A percentile compares a stretch with the other conserved stretches of the same genome.
These are phyloP conservation scores for Drosophila teissieri DNA, from an alignment of 1,140 invertebrate genomes.

Conservation along the genomic window DNA sequence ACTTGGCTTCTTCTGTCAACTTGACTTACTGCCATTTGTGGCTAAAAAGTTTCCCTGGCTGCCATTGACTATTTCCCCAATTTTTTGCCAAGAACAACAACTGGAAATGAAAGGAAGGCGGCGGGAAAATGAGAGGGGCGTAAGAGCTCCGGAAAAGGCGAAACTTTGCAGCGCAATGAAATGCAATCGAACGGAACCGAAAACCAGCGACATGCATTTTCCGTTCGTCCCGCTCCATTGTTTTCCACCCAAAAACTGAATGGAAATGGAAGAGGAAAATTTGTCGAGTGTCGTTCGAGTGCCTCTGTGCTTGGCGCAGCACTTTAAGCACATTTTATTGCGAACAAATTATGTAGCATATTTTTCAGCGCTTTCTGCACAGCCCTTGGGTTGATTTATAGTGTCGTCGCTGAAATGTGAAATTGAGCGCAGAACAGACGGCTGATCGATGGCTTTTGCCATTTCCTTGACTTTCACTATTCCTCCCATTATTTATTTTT, in stretches of 20 bases:
- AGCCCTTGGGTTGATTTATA: slow-evolving; percentile 56
- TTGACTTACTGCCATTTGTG: slow-evolving; percentile 64
- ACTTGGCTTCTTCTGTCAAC: slow-evolving; percentile 50
- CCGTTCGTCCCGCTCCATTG: neutral
- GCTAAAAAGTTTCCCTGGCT: slow-evolving; percentile 60
- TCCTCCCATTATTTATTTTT: neutral
- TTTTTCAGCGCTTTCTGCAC: slow-evolving; percentile 45
- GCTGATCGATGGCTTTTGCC: slow-evolving; percentile 52
- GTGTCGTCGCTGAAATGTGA: slow-evolving; percentile 57
- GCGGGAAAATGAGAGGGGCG: slow-evolving; percentile 2
- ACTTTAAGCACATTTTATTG: slow-evolving; percentile 75
- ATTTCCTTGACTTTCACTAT: neutral
- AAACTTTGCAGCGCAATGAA: slow-evolving; percentile 59
- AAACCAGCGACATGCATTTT: slow-evolving; percentile 34
- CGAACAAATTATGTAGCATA: slow-evolving; percentile 79
- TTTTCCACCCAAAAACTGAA: slow-evolving; percentile 21
- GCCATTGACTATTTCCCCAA: slow-evolving; percentile 49
- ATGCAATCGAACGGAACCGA: slow-evolving; percentile 74
- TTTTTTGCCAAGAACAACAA: slow-evolving; percentile 41
- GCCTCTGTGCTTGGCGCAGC: slow-evolving; percentile 61
- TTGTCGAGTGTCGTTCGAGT: slow-evolving; percentile 38
- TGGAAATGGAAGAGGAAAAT: neutral
- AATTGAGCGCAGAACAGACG: slow-evolving; percentile 60
- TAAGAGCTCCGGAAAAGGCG: slow-evolving; percentile 49
- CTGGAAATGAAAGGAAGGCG: slow-evolving; percentile 4